Percentiles rank a stretch among this genome's conserved stretches.
These are phyloP conservation scores for Dipodomys ordii DNA, from an alignment of 2,113 vertebrate genomes.

Conservation along the genomic window DNA sequence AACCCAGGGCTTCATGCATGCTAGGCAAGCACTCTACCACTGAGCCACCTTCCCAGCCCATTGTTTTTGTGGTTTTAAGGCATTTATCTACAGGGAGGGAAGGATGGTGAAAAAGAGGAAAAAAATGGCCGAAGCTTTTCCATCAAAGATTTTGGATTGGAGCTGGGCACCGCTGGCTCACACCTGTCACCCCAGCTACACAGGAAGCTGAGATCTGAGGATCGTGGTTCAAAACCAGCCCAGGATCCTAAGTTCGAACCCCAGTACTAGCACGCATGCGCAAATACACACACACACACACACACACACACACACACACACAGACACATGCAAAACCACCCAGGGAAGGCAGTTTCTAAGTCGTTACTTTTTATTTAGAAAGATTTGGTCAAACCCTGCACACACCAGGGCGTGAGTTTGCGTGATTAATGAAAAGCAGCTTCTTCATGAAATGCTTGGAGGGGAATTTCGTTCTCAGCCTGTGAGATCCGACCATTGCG, in stretches of 20 bases:
- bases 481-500: conserved; percentile 88
- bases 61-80: background rate
- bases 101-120: background rate
- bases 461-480: conserved; percentile 90
- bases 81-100: background rate
- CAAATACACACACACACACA: no score
- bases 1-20: no score
- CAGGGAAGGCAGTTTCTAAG: conserved; percentile 84
- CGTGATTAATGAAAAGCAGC: conserved; percentile 85
- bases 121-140: background rate
- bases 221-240: no score
- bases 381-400: conserved; percentile 83
- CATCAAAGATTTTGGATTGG: background rate
- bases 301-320: no score
- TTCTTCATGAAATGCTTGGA: conserved; percentile 88
- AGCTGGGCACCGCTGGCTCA: no score
- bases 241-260: no score
- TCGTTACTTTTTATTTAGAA: conserved; percentile 88
- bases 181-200: no score
- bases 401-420: conserved; percentile 78
- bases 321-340: conserved; percentile 80
- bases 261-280: background rate
- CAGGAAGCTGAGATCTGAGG: no score
- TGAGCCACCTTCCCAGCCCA: no score
- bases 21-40: no score